phyloP scores from a whole-genome alignment of 2,797 vertebrate species.

The Tympanoctomys barrerae region DNA sequence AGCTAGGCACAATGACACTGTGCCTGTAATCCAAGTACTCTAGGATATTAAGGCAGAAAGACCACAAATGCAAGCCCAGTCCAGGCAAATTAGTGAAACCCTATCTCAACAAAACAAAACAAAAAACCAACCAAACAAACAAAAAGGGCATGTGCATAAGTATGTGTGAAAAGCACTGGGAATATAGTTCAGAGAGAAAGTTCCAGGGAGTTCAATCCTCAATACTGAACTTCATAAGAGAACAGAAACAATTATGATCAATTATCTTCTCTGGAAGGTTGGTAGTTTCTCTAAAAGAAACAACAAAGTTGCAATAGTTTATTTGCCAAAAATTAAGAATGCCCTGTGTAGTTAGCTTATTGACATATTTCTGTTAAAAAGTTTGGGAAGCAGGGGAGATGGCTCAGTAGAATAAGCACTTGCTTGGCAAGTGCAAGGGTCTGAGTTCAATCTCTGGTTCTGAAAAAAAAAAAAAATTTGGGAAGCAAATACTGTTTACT shows the following conservation, averaged over 20 bases:
- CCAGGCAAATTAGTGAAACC: not conserved
- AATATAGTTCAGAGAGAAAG: not conserved
- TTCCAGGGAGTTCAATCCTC: not conserved
- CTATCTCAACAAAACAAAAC: not conserved
- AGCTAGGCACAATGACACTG: not conserved
- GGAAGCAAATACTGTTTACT: not conserved
- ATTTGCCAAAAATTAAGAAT: constrained; percentile 45
- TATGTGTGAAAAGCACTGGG: not conserved
- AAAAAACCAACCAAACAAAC: not conserved
- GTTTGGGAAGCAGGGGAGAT: constrained; percentile 20
- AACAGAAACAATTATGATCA: not conserved
- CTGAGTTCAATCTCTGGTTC: too few species aligned
- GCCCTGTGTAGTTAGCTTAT: not conserved
- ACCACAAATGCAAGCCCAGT: not conserved
- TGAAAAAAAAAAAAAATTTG: not conserved
- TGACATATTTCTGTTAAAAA: constrained; percentile 49
- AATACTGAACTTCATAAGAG: not conserved
- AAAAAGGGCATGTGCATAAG: not conserved
- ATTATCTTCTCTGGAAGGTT: constrained; percentile 7
- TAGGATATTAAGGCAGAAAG: not conserved
- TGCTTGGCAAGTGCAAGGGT: too few species aligned
- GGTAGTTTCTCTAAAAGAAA: constrained; percentile 11
- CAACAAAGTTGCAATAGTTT: not conserved
- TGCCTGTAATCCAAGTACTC: not conserved
- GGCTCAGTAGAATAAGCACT: too few species aligned